phyloP scores from a whole-genome alignment of 2,888 invertebrate species.

The Punctoribates punctum region DNA sequence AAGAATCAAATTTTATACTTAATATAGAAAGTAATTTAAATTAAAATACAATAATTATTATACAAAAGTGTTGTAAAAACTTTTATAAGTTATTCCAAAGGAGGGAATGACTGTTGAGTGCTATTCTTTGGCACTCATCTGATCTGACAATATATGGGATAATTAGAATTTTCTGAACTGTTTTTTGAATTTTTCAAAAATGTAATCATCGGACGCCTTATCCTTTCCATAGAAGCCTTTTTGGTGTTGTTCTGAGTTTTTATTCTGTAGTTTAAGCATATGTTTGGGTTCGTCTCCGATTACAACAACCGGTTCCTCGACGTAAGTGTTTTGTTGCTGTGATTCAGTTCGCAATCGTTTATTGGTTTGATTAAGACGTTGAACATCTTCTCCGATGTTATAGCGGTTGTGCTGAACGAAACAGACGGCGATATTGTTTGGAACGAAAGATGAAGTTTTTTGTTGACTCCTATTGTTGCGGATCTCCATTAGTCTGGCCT shows the following conservation, averaged over 20 bases:
- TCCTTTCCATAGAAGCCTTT: slow-evolving; percentile 64
- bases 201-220: slow-evolving; percentile 93
- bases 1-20: too few relatives aligned
- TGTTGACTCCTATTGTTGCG: not conserved
- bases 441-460: slow-evolving; percentile 82
- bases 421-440: slow-evolving; percentile 96
- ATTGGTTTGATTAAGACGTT: not conserved
- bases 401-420: slow-evolving; percentile 75
- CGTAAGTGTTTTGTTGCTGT: slow-evolving; percentile 29
- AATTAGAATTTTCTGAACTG: slow-evolving; percentile 62
- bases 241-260: slow-evolving; percentile 17
- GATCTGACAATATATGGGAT: too few relatives aligned
- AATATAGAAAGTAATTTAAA: too few relatives aligned
- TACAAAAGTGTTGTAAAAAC: too few relatives aligned
- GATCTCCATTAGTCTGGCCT: slow-evolving; percentile 25
- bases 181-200: slow-evolving; percentile 93
- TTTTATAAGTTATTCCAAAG: too few relatives aligned
- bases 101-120: too few relatives aligned
- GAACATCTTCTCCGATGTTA: slow-evolving; percentile 22
- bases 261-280: slow-evolving; percentile 23
- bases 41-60: too few relatives aligned
- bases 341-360: slow-evolving; percentile 1
- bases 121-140: too few relatives aligned
- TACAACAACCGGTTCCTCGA: slow-evolving; percentile 45
- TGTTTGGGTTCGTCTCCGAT: slow-evolving; percentile 45